phyloP scores from a whole-genome alignment of 1,140 invertebrate species.

The Papilio polytes region DNA sequence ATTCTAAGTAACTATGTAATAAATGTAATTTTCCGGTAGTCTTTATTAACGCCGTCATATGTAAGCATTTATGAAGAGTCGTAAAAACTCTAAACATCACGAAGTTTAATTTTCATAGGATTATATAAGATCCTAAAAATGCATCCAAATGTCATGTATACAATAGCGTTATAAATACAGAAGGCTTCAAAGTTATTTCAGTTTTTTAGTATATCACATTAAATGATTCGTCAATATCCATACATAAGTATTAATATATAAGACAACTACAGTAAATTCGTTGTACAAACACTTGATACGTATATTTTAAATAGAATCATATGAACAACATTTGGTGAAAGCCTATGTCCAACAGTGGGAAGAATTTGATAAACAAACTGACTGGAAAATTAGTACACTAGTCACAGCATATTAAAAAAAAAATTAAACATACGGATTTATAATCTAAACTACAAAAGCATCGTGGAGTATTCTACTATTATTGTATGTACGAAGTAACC shows the following conservation, averaged over 20 bases:
- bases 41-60: not conserved
- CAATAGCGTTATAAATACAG: not conserved
- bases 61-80: not conserved
- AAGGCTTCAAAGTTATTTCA: not conserved
- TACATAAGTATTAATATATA: not conserved
- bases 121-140: not conserved
- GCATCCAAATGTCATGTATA: not conserved
- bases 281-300: not conserved
- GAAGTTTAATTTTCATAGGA: not conserved
- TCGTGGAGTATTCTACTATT: not conserved
- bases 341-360: not conserved
- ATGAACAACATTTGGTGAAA: not conserved
- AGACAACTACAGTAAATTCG: not conserved
- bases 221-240: not conserved
- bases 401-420: not conserved
- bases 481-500: not conserved
- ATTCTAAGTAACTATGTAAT: not conserved
- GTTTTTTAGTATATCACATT: conserved; percentile 14
- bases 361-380: not conserved
- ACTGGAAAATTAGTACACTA: not conserved
- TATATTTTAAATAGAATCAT: not conserved
- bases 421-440: not conserved
- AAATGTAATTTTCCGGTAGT: not conserved
- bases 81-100: not conserved
- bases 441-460: not conserved